Evolutionary conservation across 1,140 invertebrate genomes (phyloP).

Genomic region (Diabrotica undecimpunctata): DNA sequence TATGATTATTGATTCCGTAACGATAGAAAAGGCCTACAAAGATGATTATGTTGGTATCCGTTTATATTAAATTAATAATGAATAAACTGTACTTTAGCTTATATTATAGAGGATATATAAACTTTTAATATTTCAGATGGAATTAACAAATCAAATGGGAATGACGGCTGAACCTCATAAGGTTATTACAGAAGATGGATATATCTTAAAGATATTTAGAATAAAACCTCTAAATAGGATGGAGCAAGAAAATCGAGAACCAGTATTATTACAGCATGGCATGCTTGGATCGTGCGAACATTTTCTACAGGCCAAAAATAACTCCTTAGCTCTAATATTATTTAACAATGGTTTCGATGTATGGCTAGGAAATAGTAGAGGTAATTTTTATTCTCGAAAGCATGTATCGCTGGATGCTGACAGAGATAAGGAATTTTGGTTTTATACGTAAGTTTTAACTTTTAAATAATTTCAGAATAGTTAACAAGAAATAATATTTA

Average conservation of each 20-base stretch:
- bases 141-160: conserved; percentile 31
- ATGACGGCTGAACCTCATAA: conserved; percentile 37
- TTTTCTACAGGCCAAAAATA: conserved; percentile 62
- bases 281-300: conserved; percentile 62
- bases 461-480: too few relatives aligned
- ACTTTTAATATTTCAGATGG: neutral
- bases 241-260: conserved; percentile 40
- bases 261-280: conserved; percentile 66
- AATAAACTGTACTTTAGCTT: too few relatives aligned
- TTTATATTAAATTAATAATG: too few relatives aligned
- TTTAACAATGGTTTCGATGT: conserved; percentile 67
- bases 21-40: too few relatives aligned
- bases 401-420: conserved; percentile 51
- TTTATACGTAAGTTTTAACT: conserved; percentile 45
- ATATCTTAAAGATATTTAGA: conserved; percentile 50
- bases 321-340: conserved; percentile 51
- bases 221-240: conserved; percentile 28
- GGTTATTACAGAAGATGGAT: conserved; percentile 51
- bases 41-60: too few relatives aligned
- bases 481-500: too few relatives aligned
- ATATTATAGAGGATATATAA: too few relatives aligned
- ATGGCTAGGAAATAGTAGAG: conserved; percentile 68
- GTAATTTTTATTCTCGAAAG: conserved; percentile 62
- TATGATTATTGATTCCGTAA: too few relatives aligned
- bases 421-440: conserved; percentile 54